Conservation (phyloP, 30 jellyfish, hydroid and myxozoan genomes). For the Morbakka virulenta region DNA sequence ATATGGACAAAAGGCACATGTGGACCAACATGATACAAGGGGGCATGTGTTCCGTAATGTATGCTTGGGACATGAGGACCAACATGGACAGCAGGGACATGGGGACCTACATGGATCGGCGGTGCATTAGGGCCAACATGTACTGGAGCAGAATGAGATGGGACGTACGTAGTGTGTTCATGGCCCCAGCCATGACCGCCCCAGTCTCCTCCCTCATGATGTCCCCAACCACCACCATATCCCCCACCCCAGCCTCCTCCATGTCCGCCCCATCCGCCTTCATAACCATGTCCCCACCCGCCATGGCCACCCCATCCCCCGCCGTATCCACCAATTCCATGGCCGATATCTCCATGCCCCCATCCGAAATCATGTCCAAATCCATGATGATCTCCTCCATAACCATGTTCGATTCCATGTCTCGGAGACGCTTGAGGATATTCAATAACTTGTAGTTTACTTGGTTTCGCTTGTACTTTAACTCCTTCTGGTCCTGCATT, state of each 20-base stretch:
- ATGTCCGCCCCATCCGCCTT: slow-evolving; percentile 52
- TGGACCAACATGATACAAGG: slow-evolving; percentile 94
- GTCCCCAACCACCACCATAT: slow-evolving; percentile 42
- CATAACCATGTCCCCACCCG: slow-evolving; percentile 45
- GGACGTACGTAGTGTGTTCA: slow-evolving; percentile 96
- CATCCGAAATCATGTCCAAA: slow-evolving; percentile 36
- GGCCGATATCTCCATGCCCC: slow-evolving; percentile 44
- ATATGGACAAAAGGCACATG: slow-evolving; percentile 93
- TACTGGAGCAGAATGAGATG: slow-evolving; percentile 95
- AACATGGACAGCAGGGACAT: slow-evolving; percentile 94
- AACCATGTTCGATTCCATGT: slow-evolving; percentile 67
- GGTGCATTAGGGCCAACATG: slow-evolving; percentile 99
- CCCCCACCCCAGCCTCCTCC: slow-evolving; percentile 61
- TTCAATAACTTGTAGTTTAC: slow-evolving; percentile 87
- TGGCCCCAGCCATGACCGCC: slow-evolving; percentile 64
- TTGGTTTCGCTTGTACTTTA: slow-evolving; percentile 91
- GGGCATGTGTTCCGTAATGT: slow-evolving; percentile 96
- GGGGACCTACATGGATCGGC: slow-evolving; percentile 97
- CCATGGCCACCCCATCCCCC: slow-evolving; percentile 57
- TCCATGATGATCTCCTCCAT: slow-evolving; percentile 57
- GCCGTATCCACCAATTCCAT: slow-evolving; percentile 45
- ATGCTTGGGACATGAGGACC: slow-evolving; percentile 97
- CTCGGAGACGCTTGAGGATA: slow-evolving; percentile 69
- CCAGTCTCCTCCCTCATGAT: slow-evolving; percentile 22
- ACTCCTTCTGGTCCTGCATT: slow-evolving; percentile 98